Percentiles rank a stretch among this genome's conserved stretches.
phyloP scores from a whole-genome alignment of 2,113 vertebrate genomes.

The Platichthys stellatus region DNA sequence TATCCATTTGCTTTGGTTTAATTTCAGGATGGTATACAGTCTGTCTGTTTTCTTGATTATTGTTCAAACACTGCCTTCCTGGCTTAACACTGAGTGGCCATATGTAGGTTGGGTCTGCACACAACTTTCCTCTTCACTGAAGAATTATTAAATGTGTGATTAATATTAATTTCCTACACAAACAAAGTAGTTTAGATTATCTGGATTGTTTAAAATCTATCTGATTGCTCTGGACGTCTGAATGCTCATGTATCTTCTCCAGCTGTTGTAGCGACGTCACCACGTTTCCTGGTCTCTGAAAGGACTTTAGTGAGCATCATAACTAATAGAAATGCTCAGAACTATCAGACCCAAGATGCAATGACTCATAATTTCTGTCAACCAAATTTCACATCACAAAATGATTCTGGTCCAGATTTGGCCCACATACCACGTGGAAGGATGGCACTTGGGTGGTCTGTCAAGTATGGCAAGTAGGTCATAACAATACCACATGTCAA shows the following conservation, averaged over 20 bases:
- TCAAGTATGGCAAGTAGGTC: not conserved
- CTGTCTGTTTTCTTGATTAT: too few species aligned
- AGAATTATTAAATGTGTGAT: too few species aligned
- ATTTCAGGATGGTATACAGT: too few species aligned
- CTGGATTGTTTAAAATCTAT: not conserved
- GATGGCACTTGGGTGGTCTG: too few species aligned
- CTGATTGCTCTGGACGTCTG: not conserved
- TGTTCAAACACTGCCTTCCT: slow-evolving; percentile 5
- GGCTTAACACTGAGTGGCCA: slow-evolving; percentile 10
- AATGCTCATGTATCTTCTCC: not conserved
- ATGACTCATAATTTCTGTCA: not conserved
- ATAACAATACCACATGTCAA: too few species aligned
- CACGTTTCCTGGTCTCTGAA: not conserved
- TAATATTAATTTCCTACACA: too few species aligned
- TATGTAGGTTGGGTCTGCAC: not conserved
- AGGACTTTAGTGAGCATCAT: not conserved
- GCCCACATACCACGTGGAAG: too few species aligned
- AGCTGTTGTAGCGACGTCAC: too few species aligned
- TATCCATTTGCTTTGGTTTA: too few species aligned
- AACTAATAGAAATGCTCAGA: not conserved
- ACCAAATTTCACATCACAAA: too few species aligned
- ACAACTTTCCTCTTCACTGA: too few species aligned
- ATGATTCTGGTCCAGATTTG: too few species aligned
- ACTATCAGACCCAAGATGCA: not conserved
- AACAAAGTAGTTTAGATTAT: not conserved